Evolutionary conservation across 2,797 vertebrate species (phyloP).

Genomic region (Enteromius afrohamiltoni): DNA sequence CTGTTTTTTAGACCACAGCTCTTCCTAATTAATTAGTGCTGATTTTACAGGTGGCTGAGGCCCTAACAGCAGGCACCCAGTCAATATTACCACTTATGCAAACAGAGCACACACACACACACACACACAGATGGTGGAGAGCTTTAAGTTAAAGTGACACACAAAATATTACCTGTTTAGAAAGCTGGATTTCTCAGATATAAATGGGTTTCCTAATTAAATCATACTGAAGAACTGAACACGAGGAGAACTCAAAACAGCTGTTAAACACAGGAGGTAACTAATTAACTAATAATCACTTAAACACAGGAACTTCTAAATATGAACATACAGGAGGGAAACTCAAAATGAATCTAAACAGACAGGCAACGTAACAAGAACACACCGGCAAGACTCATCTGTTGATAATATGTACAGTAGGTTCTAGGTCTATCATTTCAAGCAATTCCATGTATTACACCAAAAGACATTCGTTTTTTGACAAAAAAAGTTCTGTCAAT

Average conservation of each 20-base stretch:
- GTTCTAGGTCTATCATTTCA: background rate
- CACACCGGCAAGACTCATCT: background rate
- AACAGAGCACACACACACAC: conserved; percentile 17
- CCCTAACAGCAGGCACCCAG: background rate
- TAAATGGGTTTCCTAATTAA: background rate
- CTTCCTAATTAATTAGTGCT: conserved; percentile 28
- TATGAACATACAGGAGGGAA: no score
- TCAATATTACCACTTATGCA: conserved; percentile 15
- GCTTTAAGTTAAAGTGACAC: background rate
- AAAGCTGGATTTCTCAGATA: background rate
- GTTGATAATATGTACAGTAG: background rate
- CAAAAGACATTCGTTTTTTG: background rate
- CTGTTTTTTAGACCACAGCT: conserved; percentile 23
- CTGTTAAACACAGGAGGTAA: no score
- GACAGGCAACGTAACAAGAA: background rate
- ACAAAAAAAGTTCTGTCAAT: background rate
- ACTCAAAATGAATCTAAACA: no score
- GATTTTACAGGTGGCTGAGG: conserved; percentile 24
- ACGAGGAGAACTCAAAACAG: no score
- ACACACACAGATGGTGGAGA: background rate
- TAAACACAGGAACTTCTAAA: no score
- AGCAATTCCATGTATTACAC: background rate
- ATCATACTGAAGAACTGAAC: no score
- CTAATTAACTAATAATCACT: no score
- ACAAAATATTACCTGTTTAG: background rate